Conservation (phyloP, 2,797 vertebrate genomes). For the Vireo griseus region DNA sequence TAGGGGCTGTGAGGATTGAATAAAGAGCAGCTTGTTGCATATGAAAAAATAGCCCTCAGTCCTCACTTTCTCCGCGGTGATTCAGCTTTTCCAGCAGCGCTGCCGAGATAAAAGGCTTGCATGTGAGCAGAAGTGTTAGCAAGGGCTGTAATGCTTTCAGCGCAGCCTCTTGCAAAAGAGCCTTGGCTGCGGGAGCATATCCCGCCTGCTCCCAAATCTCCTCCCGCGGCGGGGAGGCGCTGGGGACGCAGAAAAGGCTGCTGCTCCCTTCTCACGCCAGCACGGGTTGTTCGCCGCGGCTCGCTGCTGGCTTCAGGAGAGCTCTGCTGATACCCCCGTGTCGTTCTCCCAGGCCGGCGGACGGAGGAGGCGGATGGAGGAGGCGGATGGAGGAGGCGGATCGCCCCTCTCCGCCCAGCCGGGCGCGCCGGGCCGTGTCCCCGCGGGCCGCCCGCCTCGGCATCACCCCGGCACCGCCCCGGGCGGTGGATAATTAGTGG, state of each 20-base stretch:
- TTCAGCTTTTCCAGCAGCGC: conserved; percentile 37
- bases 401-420: background rate
- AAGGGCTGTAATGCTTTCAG: background rate
- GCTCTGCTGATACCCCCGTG: conserved; percentile 45
- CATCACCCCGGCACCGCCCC: background rate
- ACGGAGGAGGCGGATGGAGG: background rate
- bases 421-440: background rate
- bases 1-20: conserved; percentile 28
- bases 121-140: background rate
- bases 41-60: background rate
- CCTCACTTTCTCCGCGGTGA: background rate
- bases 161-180: background rate
- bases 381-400: background rate
- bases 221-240: background rate
- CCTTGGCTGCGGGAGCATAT: background rate
- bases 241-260: background rate
- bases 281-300: conserved; percentile 1
- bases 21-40: conserved; percentile 1
- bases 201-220: background rate
- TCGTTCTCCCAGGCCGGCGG: background rate
- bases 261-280: background rate
- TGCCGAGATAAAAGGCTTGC: conserved; percentile 24
- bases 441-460: background rate
- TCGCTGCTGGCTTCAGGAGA: conserved; percentile 49
- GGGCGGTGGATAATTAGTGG: conserved; percentile 10